Evolutionary conservation across 2,888 invertebrate species (phyloP).

Genomic region (Malacosoma neustria): DNA sequence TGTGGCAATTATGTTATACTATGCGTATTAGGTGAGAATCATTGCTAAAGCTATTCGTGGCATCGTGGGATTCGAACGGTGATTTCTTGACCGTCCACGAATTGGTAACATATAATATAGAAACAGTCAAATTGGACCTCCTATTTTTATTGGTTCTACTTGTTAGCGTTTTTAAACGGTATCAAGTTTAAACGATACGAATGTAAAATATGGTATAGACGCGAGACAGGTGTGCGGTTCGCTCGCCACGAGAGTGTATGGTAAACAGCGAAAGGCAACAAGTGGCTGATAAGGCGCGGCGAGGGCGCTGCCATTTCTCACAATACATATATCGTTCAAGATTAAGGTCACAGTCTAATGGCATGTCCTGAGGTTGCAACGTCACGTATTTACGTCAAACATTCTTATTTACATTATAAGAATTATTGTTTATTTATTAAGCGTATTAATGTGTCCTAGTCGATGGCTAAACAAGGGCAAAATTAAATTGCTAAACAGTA

Average conservation of each 20-base stretch:
- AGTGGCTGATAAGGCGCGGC: constrained; percentile 49
- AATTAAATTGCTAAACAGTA: background rate
- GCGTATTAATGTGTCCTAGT: background rate
- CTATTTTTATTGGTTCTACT: no score
- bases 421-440: background rate
- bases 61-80: no score
- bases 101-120: no score
- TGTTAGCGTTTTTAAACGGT: no score
- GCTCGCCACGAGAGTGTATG: constrained; percentile 7
- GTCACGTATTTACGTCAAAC: background rate
- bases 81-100: no score
- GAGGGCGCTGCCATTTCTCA: constrained; percentile 37
- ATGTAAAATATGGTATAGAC: background rate
- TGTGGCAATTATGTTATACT: no score
- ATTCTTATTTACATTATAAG: background rate
- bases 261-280: constrained; percentile 42
- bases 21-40: no score
- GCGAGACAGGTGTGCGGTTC: background rate
- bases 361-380: constrained; percentile 15
- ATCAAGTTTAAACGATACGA: background rate
- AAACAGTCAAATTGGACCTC: no score
- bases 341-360: constrained; percentile 57
- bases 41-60: no score
- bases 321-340: constrained; percentile 57
- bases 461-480: background rate